phyloP scores from a whole-genome alignment of 2,113 vertebrate species.

The Vulpes ferrilata region DNA sequence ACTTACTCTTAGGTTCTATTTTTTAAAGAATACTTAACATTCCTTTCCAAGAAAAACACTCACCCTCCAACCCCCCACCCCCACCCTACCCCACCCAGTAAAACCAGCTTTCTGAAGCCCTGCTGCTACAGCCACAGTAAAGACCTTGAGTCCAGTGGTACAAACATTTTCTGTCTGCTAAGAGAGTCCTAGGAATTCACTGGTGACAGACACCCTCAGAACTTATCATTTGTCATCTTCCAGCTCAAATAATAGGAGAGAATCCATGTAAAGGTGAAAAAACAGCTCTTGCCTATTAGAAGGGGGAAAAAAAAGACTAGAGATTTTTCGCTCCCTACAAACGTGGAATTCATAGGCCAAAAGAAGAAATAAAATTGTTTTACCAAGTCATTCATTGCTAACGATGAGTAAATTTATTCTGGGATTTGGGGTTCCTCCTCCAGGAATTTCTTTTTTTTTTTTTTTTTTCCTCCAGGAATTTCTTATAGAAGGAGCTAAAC shows the following conservation, averaged over 20 bases:
- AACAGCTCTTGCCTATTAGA: background rate
- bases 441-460: background rate
- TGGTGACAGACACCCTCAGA: background rate
- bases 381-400: background rate
- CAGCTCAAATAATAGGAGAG: background rate
- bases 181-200: background rate
- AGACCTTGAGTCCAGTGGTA: background rate
- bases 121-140: background rate
- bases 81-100: accelerated
- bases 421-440: background rate
- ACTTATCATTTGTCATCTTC: background rate
- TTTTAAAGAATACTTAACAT: background rate
- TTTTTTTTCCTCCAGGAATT: background rate
- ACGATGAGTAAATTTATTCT: slow-evolving; percentile 11
- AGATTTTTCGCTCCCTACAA: background rate
- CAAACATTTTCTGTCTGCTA: background rate
- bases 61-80: background rate
- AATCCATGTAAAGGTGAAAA: background rate
- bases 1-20: background rate
- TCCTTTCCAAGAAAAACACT: background rate
- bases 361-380: background rate
- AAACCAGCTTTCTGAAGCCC: background rate
- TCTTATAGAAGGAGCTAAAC: background rate
- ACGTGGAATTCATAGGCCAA: background rate
- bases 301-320: background rate